Percentiles rank a stretch among this genome's conserved stretches.
Evolutionary conservation across 2,888 invertebrate species (phyloP).

Genomic region (Eupithecia centaureata): DNA sequence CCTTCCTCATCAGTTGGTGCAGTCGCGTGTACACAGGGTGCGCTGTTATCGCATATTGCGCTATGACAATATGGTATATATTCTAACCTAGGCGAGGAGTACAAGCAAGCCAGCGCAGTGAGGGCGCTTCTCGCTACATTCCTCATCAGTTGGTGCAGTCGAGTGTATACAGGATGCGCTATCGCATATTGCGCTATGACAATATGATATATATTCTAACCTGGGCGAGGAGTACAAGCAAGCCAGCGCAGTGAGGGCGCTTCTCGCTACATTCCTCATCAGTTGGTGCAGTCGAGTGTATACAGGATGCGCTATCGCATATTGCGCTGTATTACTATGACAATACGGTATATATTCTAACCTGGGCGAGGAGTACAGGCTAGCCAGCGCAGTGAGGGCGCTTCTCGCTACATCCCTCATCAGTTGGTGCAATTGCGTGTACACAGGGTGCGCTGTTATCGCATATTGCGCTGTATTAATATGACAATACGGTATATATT

Average conservation of each 20-base stretch:
- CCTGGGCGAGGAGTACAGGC: too few relatives aligned
- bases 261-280: too few relatives aligned
- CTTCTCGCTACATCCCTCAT: too few relatives aligned
- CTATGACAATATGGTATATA: constrained; percentile 6
- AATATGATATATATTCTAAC: too few relatives aligned
- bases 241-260: too few relatives aligned
- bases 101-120: too few relatives aligned
- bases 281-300: constrained; percentile 52
- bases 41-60: constrained; percentile 42
- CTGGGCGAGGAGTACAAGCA: too few relatives aligned
- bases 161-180: constrained; percentile 49
- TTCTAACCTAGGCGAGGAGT: too few relatives aligned
- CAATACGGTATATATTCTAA: too few relatives aligned
- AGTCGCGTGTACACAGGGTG: constrained; percentile 53
- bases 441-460: constrained; percentile 44
- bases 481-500: background rate
- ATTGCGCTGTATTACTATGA: constrained; percentile 38
- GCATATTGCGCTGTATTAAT: constrained; percentile 40
- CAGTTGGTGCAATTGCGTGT: constrained; percentile 49
- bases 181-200: constrained; percentile 41
- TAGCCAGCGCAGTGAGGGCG: too few relatives aligned
- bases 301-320: constrained; percentile 44
- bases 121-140: too few relatives aligned
- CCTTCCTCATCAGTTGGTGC: constrained; percentile 43
- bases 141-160: constrained; percentile 49